Evolutionary conservation across 53 echinoderm and acorn worm genomes (phyloP).

Genomic region (Mesocentrotus franciscanus): DNA sequence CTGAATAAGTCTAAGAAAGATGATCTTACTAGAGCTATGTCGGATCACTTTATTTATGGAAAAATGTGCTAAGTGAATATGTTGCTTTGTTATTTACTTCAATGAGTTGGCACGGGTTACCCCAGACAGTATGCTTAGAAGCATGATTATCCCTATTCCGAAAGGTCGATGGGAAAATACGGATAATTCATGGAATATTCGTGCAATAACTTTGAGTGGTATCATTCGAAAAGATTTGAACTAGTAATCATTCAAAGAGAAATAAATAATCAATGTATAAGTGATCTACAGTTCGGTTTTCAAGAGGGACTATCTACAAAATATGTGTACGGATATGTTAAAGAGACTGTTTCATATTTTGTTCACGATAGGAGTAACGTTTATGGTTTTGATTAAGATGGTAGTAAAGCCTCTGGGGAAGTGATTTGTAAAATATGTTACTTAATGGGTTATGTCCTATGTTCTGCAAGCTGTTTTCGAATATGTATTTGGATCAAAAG

Average conservation of each 20-base stretch:
- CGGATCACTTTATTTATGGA: slow-evolving; percentile 14
- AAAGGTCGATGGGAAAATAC: background rate
- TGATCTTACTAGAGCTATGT: background rate
- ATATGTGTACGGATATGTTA: background rate
- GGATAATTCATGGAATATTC: background rate
- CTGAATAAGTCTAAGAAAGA: no score
- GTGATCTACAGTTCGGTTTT: background rate
- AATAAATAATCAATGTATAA: slow-evolving; percentile 1
- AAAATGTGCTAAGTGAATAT: background rate
- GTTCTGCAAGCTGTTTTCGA: background rate
- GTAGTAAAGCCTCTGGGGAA: background rate
- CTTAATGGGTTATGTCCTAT: background rate
- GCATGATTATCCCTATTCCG: background rate
- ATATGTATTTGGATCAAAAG: background rate
- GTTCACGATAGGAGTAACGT: background rate
- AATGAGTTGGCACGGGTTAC: background rate
- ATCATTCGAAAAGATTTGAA: background rate
- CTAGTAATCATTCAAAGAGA: background rate
- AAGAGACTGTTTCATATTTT: background rate
- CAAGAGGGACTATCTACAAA: background rate
- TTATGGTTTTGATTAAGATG: background rate
- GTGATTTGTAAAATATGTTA: slow-evolving; percentile 11
- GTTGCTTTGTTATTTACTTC: background rate
- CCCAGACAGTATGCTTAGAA: slow-evolving; percentile 1
- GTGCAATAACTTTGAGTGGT: background rate